Percentiles rank a stretch among this genome's conserved stretches.
Evolutionary conservation across 1,140 invertebrate genomes (phyloP).

Genomic region (Carcinoscorpius rotundicauda): DNA sequence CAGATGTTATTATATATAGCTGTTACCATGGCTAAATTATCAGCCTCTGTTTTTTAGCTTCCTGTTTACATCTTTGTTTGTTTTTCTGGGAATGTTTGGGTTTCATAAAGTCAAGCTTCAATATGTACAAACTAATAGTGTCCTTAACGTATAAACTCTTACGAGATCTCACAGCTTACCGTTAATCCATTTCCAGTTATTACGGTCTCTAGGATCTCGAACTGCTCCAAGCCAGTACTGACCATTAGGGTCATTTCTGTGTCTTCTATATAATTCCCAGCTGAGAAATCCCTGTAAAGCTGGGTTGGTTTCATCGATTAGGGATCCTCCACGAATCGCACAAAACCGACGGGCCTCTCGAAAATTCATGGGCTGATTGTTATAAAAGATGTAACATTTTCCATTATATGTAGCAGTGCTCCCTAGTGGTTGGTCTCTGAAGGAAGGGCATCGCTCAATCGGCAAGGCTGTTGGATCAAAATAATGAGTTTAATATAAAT

Average conservation of each 20-base stretch:
- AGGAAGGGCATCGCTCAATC: conserved; percentile 83
- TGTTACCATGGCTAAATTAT: too few species aligned
- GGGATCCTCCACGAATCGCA: conserved; percentile 56
- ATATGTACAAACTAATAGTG: background rate
- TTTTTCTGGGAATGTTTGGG: too few species aligned
- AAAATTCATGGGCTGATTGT: conserved; percentile 67
- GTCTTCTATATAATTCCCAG: conserved; percentile 83
- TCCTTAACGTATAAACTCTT: background rate
- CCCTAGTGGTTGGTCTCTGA: conserved; percentile 78
- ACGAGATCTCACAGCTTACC: conserved; percentile 30
- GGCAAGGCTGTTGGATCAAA: conserved; percentile 50
- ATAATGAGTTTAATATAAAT: too few species aligned
- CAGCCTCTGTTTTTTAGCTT: too few species aligned
- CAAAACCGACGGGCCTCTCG: conserved; percentile 68
- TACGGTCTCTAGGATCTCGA: conserved; percentile 57
- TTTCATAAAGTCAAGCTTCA: background rate
- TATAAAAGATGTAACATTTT: conserved; percentile 92
- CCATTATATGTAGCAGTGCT: conserved; percentile 87
- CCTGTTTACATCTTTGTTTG: too few species aligned
- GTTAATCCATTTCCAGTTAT: conserved; percentile 77
- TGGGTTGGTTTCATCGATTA: conserved; percentile 86
- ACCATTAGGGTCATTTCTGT: conserved; percentile 73
- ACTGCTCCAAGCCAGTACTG: conserved; percentile 92
- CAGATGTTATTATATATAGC: too few species aligned
- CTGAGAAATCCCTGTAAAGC: conserved; percentile 86